These are phyloP conservation scores for Strix occidentalis DNA, from an alignment of 2,797 vertebrate genomes.

Conservation along the genomic window DNA sequence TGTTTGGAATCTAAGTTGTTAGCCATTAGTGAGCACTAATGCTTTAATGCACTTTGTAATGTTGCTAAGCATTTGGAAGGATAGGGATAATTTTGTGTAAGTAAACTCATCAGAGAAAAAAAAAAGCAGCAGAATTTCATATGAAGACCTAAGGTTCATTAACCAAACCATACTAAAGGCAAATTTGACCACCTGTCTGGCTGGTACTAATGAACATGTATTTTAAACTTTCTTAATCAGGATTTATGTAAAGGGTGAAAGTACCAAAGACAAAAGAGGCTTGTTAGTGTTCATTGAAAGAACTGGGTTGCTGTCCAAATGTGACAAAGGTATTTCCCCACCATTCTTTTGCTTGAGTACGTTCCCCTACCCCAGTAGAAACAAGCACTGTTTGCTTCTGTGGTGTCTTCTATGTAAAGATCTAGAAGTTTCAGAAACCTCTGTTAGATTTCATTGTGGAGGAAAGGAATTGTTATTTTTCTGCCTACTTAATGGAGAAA, in stretches of 20 bases:
- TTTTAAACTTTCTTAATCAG: background rate
- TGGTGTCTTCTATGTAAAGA: background rate
- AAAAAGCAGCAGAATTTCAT: background rate
- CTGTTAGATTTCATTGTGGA: background rate
- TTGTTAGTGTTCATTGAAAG: background rate
- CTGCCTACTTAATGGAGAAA: background rate
- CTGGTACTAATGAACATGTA: background rate
- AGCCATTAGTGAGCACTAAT: background rate
- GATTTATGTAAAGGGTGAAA: background rate
- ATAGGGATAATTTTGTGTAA: background rate
- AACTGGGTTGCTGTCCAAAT: background rate
- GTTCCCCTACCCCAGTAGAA: background rate
- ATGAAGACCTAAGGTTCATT: background rate
- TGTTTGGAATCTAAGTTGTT: background rate
- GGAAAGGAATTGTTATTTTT: background rate
- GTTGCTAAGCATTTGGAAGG: background rate
- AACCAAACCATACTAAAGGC: background rate
- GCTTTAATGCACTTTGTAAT: background rate
- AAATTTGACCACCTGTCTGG: background rate
- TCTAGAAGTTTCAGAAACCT: background rate
- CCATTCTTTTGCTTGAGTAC: background rate
- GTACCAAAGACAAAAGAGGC: background rate
- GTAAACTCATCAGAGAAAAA: background rate
- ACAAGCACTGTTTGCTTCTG: background rate
- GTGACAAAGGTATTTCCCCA: background rate